These are phyloP conservation scores for Euproctis similis DNA, from an alignment of 2,888 invertebrate genomes.

Conservation along the genomic window DNA sequence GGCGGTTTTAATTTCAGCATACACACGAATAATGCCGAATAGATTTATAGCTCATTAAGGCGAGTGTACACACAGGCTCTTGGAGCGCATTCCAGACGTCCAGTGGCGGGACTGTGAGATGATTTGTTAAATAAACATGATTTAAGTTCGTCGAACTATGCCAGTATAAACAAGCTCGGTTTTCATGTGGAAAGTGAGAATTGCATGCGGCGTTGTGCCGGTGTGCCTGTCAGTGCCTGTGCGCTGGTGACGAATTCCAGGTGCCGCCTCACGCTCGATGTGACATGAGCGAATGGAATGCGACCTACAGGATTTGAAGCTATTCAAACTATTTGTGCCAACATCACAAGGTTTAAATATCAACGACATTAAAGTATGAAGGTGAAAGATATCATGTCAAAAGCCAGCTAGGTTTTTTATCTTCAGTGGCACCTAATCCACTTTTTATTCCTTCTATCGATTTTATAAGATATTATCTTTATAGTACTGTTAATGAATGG, in stretches of 20 bases:
- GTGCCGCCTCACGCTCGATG: slow-evolving; percentile 31
- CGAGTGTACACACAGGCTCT: slow-evolving; percentile 20
- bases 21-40: slow-evolving; percentile 50
- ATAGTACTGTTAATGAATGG: too few relatives aligned
- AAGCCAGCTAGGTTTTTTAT: too few relatives aligned
- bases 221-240: too few relatives aligned
- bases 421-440: too few relatives aligned
- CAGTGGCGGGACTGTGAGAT: slow-evolving; percentile 23
- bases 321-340: slow-evolving; percentile 30
- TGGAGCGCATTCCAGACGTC: slow-evolving; percentile 21
- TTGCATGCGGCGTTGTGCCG: slow-evolving; percentile 20
- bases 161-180: slow-evolving; percentile 37
- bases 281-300: slow-evolving; percentile 44
- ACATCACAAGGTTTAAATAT: slow-evolving; percentile 12
- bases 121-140: slow-evolving; percentile 43
- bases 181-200: slow-evolving; percentile 58
- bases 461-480: too few relatives aligned
- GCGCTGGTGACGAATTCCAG: slow-evolving; percentile 45
- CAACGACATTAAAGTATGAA: too few relatives aligned
- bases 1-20: slow-evolving; percentile 34
- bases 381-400: too few relatives aligned
- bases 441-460: too few relatives aligned
- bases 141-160: slow-evolving; percentile 47
- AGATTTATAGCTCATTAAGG: slow-evolving; percentile 58
- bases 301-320: slow-evolving; percentile 30